Base-by-base conservation (phyloP, 2,113 vertebrate genomes). In the Pangasianodon gigas region DNA sequence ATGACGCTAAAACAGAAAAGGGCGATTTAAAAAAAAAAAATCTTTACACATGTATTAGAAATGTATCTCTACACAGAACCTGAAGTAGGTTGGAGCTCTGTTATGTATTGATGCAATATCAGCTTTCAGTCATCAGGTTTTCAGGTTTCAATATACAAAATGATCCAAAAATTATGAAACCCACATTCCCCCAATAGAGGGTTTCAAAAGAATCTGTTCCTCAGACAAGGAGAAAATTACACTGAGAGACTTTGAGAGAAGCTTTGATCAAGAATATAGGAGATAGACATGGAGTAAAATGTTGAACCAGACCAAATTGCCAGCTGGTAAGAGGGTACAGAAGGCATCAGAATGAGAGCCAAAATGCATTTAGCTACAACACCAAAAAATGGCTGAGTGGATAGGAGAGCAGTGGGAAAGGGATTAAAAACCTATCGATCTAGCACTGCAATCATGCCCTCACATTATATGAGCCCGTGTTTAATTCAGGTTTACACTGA, bases 341-440 rank as follows among this genome's bases (percentile, higher is more conserved):
- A 93, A 92, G 92, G 91, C 93, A 89, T 84, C 14, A 65, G 92
- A 93, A 93, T 88, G 90, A 95, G 90, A 93, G 93, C 77, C 91
- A 89, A 85, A 71, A 87, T 88, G 90, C 91, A 90, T 94, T 94
- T 91, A 91, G 93, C 91, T 85, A 71, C 54, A 80, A 92, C 86
- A 92, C 91, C 90, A 92, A 92, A 87, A 48, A 94, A 92, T 79
- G 87, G 91, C 88, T 85, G 93, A 93, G 90, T 88, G 89, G 88
- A 91, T 91, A 92, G 89, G 89, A 93, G 91, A 90, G 89, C 89
- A 87, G 91, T 89, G 89, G 89, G 88, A 92, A 93, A 81, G 91
- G 92, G 92, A 95, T 94, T 95, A 95, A 94, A 95, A 95, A 88
- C 83, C 90, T 93, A 95, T 96, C 85, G 94, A 96, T 95, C 94